Evolutionary conservation across 2,113 vertebrate species (phyloP).

Genomic region (Vicugna pacos): DNA sequence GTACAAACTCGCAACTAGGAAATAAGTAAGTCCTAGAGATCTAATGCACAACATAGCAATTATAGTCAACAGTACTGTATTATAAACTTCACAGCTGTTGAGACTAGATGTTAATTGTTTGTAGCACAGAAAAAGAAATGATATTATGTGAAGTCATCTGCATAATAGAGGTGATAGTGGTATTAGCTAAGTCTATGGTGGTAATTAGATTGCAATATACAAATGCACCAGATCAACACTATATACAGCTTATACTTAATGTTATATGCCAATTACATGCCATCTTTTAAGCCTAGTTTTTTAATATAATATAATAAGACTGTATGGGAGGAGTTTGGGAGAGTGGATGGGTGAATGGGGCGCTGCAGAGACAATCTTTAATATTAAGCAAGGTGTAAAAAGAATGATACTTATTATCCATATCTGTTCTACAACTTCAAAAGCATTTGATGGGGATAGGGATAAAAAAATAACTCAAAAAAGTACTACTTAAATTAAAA

Average conservation of each 20-base stretch:
- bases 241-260: neutral
- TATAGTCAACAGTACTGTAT: neutral
- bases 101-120: neutral
- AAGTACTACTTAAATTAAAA: neutral
- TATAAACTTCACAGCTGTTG: neutral
- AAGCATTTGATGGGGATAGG: neutral
- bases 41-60: neutral
- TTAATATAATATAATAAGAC: neutral
- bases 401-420: rapidly evolving
- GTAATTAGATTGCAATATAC: neutral
- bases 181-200: neutral
- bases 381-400: neutral
- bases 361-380: neutral
- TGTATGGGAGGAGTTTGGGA: neutral
- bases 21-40: neutral
- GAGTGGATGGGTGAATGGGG: no score
- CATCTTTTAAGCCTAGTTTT: neutral
- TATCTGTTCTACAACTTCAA: neutral
- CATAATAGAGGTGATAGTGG: neutral
- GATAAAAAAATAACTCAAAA: neutral
- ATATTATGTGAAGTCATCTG: neutral
- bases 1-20: neutral
- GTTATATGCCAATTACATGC: neutral
- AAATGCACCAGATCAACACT: neutral
- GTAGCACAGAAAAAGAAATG: neutral